Evolutionary conservation across 2,888 invertebrate genomes (phyloP).

Genomic region (Platycheirus albimanus): DNA sequence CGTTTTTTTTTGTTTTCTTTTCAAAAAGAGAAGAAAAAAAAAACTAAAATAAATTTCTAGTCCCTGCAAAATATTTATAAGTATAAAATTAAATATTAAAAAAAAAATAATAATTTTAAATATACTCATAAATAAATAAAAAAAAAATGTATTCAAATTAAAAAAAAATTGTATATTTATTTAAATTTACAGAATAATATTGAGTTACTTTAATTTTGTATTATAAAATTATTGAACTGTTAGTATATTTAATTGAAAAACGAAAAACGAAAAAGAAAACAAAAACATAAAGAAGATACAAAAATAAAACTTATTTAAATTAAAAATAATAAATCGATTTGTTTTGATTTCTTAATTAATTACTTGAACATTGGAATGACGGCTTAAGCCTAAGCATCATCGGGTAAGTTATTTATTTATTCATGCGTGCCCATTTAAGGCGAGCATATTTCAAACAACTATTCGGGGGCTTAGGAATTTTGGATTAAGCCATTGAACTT

Average conservation of each 20-base stretch:
- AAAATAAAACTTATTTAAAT: conserved; percentile 63
- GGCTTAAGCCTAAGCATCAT: not conserved
- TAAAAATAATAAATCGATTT: conserved; percentile 54
- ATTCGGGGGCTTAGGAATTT: no score
- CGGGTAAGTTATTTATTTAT: conserved; percentile 56
- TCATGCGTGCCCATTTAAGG: conserved; percentile 5
- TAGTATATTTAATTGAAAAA: conserved; percentile 61
- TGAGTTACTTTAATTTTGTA: conserved; percentile 56
- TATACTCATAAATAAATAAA: conserved; percentile 41
- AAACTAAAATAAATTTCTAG: conserved; percentile 69
- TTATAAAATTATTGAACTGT: conserved; percentile 66
- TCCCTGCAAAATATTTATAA: conserved; percentile 63
- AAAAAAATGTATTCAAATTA: conserved; percentile 20
- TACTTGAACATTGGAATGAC: not conserved
- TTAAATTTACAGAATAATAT: conserved; percentile 32
- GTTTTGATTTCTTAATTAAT: conserved; percentile 30
- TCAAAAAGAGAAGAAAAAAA: conserved; percentile 17
- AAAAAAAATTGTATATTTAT: conserved; percentile 66
- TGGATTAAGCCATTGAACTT: no score
- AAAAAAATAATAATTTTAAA: conserved; percentile 51
- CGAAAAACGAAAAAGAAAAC: not conserved
- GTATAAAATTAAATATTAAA: conserved; percentile 33
- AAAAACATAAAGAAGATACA: conserved; percentile 21
- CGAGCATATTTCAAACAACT: not conserved
- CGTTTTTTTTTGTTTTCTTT: conserved; percentile 35